Base-by-base conservation (phyloP, 2,797 vertebrate species). In the Sciaenops ocellatus region DNA sequence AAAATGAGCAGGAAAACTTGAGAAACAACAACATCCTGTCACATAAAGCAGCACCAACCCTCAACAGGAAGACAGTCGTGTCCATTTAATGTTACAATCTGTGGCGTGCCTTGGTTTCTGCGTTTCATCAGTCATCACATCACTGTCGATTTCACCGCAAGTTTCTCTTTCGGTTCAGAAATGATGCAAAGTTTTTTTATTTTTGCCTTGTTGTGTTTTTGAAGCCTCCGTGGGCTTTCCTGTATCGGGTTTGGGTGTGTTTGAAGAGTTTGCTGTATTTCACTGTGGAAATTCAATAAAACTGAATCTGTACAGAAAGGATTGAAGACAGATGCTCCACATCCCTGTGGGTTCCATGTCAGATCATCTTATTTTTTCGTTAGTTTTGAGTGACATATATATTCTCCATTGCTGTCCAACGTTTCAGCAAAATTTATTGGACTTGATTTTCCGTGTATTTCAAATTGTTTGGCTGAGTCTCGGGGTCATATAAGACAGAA, bases 241-340 rank as follows among this genome's bases (percentile, higher is more conserved):
- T 38, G 13, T 11, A 50, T 34, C 12, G 18, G 17, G 16, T 20
- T 41, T 11, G 55, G 22, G 48, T 11, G 6, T 38, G 34, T 38
- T 38, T 38, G 34, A 46, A 4, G 20, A 9, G 6, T 16, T 61
- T 28, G 20, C 16, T 20, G 12, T 34, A 67, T 60, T 57, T 78
- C 44, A 78, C 26, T 20, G 24, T 9, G n/a, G 48, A 73, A 55
- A 46, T 55, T 61, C 34, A 66, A 70, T 59, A 59, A 56, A 78
- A 12, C 7, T 9, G 41, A 56, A 75, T 79, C 50, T 26, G 16
- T 62, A 28, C 2, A 17, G 9, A 70, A 22, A 22, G 10, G 70
- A 57, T 52, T 38, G 18, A 74, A 65, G 69, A 57, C 20, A 73
- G 52, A 64, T 52, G 6, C 54, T 74, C 26, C 26, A 42, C 50